Evolutionary conservation across 2,888 invertebrate genomes (phyloP), one percentile per base, ranked within the genome.

Genomic region (Nemoura dubitans): DNA sequence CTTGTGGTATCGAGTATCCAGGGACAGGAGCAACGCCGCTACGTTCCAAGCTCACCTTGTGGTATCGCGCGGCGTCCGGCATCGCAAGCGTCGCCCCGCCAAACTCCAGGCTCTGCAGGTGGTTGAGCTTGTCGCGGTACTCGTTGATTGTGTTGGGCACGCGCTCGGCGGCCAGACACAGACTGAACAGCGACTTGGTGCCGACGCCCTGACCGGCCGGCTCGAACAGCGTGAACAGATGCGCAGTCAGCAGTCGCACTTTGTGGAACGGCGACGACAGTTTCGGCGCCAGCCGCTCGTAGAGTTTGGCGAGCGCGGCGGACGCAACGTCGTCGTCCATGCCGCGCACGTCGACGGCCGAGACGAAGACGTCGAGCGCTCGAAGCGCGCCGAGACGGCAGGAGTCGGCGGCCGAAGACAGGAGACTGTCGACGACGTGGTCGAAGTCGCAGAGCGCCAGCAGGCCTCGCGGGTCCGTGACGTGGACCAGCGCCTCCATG

Each of bases 81-180:
- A 87, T 29, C 30, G 27, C n/a, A 21, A 43, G 7, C 26, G 29
- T 28, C 21, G 84, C 76, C 10, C 76, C 30, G 59, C 94, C 94
- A 87, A 94, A 95, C 0, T 95, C 93, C 88, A 98, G 92, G 90
- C 95, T 95, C 89, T 96, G 96, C 28, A 98, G 91, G 86, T 94
- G 92, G 87, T 95, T 93, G 76, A 98, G 91, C 90, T 96, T 96
- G 76, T 96, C 94, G 87, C 98, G 93, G 90, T 97, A 98, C 30
- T 95, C 96, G 89, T 96, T 95, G 1, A 98, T 94, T 6, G 94
- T 95, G 0, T 95, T 93, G 26, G 93, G 92, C 80, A 95, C 94
- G 28, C 93, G 93, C 92, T 98, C 98, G 0, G 96, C 95, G 85
- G 93, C 91, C 86, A 91, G 89, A 88, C 96, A 96, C 86, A 94